Percentiles rank a stretch among this genome's conserved stretches.
Conservation (phyloP, 2,113 vertebrate species). For the Callipepla squamata region DNA sequence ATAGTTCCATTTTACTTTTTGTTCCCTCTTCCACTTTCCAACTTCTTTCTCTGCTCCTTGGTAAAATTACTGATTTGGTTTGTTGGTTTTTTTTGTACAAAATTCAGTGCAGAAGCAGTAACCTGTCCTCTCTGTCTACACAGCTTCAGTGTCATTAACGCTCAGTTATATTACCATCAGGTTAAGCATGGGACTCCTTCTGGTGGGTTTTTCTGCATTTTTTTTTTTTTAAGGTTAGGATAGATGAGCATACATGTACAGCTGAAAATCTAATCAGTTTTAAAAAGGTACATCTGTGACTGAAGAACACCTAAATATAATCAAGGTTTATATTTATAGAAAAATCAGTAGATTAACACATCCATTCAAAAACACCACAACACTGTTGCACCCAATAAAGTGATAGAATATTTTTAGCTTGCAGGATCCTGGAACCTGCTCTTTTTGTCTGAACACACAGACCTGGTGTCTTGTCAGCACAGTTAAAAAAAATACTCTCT, state of each 20-base stretch:
- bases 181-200: background rate
- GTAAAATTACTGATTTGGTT: background rate
- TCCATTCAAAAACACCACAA: background rate
- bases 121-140: background rate
- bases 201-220: background rate
- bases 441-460: background rate
- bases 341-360: background rate
- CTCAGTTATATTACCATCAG: background rate
- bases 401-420: background rate
- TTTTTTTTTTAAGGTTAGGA: background rate
- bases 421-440: background rate
- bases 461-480: background rate
- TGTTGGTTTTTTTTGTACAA: background rate
- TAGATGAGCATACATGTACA: background rate
- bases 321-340: background rate
- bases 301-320: background rate
- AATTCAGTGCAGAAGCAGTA: background rate
- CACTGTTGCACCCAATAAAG: background rate
- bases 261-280: background rate
- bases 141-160: rapidly evolving
- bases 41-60: background rate
- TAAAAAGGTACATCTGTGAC: background rate
- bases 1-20: background rate
- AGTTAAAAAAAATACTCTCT: background rate
- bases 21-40: background rate